These are phyloP conservation scores for Euplagia quadripunctaria DNA, from an alignment of 2,888 invertebrate genomes.

Conservation along the genomic window DNA sequence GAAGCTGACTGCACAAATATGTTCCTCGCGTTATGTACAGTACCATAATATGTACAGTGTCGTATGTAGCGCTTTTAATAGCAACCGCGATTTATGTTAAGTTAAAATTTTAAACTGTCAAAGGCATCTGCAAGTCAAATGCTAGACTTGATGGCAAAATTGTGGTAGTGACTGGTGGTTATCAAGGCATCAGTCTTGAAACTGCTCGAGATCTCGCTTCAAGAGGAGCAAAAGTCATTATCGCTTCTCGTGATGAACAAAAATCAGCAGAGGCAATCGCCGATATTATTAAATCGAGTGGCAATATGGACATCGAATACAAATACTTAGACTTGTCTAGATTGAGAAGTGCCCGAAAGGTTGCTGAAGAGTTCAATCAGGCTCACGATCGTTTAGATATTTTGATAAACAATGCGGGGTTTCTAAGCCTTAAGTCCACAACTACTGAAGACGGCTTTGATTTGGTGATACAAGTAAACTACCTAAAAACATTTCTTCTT, in stretches of 20 bases:
- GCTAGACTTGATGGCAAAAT: constrained; percentile 85
- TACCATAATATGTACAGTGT: background rate
- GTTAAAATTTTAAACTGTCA: constrained; percentile 31
- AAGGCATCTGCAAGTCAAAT: constrained; percentile 69
- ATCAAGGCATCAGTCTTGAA: constrained; percentile 94
- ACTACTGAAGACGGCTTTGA: constrained; percentile 89
- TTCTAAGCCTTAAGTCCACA: constrained; percentile 67
- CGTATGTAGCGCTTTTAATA: background rate
- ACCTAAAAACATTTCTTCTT: constrained; percentile 91
- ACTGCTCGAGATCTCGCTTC: constrained; percentile 90
- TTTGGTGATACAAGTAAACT: constrained; percentile 89
- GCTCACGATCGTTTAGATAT: constrained; percentile 86
- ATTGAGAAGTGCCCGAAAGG: constrained; percentile 85
- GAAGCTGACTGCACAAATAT: constrained; percentile 20
- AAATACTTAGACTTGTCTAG: constrained; percentile 83
- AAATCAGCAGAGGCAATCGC: constrained; percentile 90
- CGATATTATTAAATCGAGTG: constrained; percentile 90
- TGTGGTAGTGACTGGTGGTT: constrained; percentile 92
- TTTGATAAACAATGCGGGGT: constrained; percentile 89
- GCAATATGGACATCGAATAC: constrained; percentile 90
- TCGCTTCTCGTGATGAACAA: constrained; percentile 92
- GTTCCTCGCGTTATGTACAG: constrained; percentile 23
- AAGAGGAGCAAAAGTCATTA: constrained; percentile 89
- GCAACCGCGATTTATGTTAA: background rate
- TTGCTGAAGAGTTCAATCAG: constrained; percentile 87